phyloP scores from a whole-genome alignment of 2,888 invertebrate species.

The Macroteleia sp. region DNA sequence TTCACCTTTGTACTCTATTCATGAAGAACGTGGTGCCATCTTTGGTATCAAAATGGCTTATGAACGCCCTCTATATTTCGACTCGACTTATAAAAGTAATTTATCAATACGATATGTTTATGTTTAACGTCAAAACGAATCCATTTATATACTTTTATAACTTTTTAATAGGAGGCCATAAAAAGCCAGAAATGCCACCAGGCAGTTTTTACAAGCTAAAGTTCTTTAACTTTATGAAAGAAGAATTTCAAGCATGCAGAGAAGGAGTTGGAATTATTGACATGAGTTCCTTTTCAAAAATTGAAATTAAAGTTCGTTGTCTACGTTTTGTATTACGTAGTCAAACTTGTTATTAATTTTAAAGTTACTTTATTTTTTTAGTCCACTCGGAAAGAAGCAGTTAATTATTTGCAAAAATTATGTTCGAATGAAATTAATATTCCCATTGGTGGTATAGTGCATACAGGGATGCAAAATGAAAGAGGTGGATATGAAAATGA shows the following conservation, averaged over 20 bases:
- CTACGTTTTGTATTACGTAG: background rate
- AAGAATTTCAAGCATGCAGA: conserved; percentile 89
- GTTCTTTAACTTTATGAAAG: conserved; percentile 88
- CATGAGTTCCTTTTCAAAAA: conserved; percentile 91
- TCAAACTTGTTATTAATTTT: too few species aligned
- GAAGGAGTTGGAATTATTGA: conserved; percentile 92
- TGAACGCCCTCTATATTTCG: conserved; percentile 89
- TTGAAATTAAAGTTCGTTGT: conserved; percentile 86
- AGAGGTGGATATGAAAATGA: conserved; percentile 90
- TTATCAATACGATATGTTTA: too few species aligned
- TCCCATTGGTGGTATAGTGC: conserved; percentile 87
- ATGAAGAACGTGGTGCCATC: conserved; percentile 87
- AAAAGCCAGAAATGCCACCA: conserved; percentile 85
- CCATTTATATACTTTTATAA: background rate
- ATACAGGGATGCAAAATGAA: conserved; percentile 90
- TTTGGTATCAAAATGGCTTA: conserved; percentile 90
- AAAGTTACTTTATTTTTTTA: conserved; percentile 72
- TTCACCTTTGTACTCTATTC: conserved; percentile 88
- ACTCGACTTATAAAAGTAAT: conserved; percentile 86
- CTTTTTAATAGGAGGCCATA: conserved; percentile 82
- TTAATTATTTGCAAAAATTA: conserved; percentile 87
- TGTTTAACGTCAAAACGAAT: too few species aligned
- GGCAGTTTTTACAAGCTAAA: conserved; percentile 88
- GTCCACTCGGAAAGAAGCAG: conserved; percentile 86
- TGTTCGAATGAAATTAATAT: conserved; percentile 89